Evolutionary conservation across 2,888 invertebrate genomes (phyloP).

Genomic region (Phorcus lineatus): DNA sequence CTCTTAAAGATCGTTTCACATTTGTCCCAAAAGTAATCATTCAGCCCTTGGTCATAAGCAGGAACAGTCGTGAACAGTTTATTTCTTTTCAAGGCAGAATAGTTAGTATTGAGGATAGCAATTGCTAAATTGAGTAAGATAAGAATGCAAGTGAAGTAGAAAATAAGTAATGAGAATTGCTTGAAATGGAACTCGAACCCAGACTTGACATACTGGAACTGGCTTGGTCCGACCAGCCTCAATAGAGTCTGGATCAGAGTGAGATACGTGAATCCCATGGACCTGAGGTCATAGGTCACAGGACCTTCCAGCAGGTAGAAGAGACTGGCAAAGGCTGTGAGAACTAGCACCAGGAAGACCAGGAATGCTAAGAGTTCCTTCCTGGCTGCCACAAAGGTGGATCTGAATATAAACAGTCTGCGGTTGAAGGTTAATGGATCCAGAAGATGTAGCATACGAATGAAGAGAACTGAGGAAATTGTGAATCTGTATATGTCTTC

Average conservation of each 20-base stretch:
- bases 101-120: slow-evolving; percentile 11
- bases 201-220: background rate
- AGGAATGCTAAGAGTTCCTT: slow-evolving; percentile 22
- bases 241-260: background rate
- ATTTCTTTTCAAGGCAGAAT: background rate
- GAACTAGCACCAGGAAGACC: slow-evolving; percentile 27
- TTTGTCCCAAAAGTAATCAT: background rate
- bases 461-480: slow-evolving; percentile 29
- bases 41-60: background rate
- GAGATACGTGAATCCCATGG: background rate
- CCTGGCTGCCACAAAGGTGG: slow-evolving; percentile 27
- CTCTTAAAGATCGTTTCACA: background rate
- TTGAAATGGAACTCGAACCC: background rate
- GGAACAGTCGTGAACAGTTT: background rate
- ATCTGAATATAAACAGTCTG: slow-evolving; percentile 34
- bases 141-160: slow-evolving; percentile 26
- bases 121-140: slow-evolving; percentile 31
- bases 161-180: slow-evolving; percentile 28
- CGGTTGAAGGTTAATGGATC: slow-evolving; percentile 41
- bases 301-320: slow-evolving; percentile 29
- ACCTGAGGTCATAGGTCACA: background rate
- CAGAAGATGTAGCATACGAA: slow-evolving; percentile 35
- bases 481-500: slow-evolving; percentile 35
- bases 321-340: slow-evolving; percentile 35
- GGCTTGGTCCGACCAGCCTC: background rate